phyloP scores from a whole-genome alignment of 2,797 vertebrate genomes.

The Cyclopterus lumpus region DNA sequence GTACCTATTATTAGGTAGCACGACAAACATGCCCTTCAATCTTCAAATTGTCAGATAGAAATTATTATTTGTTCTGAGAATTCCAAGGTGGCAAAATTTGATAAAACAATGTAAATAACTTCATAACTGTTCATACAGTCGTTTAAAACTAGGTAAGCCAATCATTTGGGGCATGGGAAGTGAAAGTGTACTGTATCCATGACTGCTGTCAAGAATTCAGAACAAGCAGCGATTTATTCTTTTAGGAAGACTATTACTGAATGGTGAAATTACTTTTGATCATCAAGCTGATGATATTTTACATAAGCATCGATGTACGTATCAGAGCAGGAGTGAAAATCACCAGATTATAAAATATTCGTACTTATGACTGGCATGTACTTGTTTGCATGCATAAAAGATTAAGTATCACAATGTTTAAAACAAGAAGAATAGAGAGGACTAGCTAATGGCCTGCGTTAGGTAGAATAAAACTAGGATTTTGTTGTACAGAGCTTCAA shows the following conservation, averaged over 20 bases:
- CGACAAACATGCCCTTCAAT: no score
- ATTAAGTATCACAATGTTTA: constrained; percentile 6
- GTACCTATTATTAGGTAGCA: not conserved
- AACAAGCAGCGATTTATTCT: not conserved
- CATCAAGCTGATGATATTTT: constrained; percentile 9
- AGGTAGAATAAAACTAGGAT: constrained; percentile 15
- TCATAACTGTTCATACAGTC: no score
- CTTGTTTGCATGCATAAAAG: not conserved
- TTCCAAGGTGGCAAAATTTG: no score
- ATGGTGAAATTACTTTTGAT: constrained; percentile 11
- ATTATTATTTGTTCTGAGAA: no score
- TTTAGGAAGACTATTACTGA: constrained; percentile 5
- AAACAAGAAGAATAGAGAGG: not conserved
- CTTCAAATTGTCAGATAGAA: no score
- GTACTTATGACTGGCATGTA: no score
- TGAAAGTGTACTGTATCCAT: not conserved
- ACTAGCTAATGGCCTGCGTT: not conserved
- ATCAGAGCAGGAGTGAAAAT: no score
- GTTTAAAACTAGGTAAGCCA: no score
- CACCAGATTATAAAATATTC: no score
- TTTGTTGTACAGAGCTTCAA: constrained; percentile 28
- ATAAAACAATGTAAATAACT: no score
- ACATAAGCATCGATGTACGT: not conserved
- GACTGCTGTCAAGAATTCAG: not conserved
- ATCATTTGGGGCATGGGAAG: no score